Conservation (phyloP, 2,113 vertebrate species). For the Peromyscus maniculatus region DNA sequence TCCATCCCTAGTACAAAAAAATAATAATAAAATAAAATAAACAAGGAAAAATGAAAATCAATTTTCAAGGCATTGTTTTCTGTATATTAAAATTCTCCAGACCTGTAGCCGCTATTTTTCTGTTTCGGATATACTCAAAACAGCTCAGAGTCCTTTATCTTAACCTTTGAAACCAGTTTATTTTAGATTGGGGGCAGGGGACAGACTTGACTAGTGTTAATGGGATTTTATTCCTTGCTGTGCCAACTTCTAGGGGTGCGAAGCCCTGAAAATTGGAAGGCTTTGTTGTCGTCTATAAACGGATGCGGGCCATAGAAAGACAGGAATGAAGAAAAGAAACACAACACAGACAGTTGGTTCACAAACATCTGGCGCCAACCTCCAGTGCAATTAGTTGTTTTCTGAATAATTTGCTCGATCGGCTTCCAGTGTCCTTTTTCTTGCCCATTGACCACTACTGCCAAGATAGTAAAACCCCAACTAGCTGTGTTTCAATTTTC, state of each 20-base stretch:
- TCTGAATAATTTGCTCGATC: background rate
- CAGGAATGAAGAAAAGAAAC: background rate
- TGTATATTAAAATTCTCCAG: background rate
- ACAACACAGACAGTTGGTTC: background rate
- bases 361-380: background rate
- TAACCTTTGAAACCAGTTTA: constrained; percentile 23
- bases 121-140: background rate
- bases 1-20: background rate
- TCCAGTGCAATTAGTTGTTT: constrained; percentile 39
- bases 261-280: background rate
- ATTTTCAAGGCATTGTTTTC: constrained; percentile 13
- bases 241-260: background rate
- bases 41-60: background rate
- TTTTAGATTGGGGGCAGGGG: background rate
- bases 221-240: background rate
- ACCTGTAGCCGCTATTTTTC: background rate
- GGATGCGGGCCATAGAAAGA: background rate
- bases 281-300: background rate
- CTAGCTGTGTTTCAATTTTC: constrained; percentile 68
- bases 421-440: background rate
- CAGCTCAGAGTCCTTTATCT: constrained; percentile 14
- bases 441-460: background rate
- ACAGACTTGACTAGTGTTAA: background rate
- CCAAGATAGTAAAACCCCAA: constrained; percentile 50
- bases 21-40: background rate